Evolutionary conservation across 53 echinoderm and acorn worm genomes (phyloP).

Genomic region (Hippasteria phrygiana): DNA sequence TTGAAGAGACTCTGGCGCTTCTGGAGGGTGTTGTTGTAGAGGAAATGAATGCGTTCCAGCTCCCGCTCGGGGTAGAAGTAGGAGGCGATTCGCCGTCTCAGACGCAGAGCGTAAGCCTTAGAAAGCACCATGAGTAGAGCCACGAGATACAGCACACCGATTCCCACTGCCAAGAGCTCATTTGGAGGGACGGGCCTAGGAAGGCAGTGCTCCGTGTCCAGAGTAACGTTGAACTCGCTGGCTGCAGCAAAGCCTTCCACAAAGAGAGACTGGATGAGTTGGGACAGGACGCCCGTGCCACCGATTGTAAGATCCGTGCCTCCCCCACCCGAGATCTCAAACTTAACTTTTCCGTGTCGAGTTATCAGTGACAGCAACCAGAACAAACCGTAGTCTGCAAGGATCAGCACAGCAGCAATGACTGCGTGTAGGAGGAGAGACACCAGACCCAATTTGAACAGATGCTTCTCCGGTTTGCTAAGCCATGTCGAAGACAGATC

Average conservation of each 20-base stretch:
- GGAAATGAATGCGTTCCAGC: constrained; percentile 75
- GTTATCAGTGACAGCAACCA: constrained; percentile 75
- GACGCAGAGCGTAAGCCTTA: constrained; percentile 87
- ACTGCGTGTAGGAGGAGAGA: constrained; percentile 82
- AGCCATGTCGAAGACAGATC: constrained; percentile 78
- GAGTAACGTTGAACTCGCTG: constrained; percentile 73
- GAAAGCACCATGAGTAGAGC: constrained; percentile 82
- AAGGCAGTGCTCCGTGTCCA: constrained; percentile 80
- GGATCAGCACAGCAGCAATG: constrained; percentile 79
- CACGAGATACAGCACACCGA: constrained; percentile 79
- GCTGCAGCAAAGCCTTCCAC: constrained; percentile 81
- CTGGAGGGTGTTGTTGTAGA: constrained; percentile 89
- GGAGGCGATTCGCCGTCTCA: constrained; percentile 82
- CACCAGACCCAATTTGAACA: constrained; percentile 81
- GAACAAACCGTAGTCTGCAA: constrained; percentile 85
- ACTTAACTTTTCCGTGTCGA: constrained; percentile 80
- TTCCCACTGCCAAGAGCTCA: constrained; percentile 61
- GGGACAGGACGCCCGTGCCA: constrained; percentile 73
- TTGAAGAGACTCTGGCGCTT: constrained; percentile 78
- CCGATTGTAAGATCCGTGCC: constrained; percentile 73
- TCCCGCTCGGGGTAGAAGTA: constrained; percentile 94
- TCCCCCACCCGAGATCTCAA: constrained; percentile 70
- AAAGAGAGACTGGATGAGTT: constrained; percentile 74
- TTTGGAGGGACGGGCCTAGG: constrained; percentile 76
- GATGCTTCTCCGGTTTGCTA: constrained; percentile 80